These are phyloP conservation scores for Lophochroa leadbeateri DNA, from an alignment of 2,113 vertebrate species.

Conservation along the genomic window DNA sequence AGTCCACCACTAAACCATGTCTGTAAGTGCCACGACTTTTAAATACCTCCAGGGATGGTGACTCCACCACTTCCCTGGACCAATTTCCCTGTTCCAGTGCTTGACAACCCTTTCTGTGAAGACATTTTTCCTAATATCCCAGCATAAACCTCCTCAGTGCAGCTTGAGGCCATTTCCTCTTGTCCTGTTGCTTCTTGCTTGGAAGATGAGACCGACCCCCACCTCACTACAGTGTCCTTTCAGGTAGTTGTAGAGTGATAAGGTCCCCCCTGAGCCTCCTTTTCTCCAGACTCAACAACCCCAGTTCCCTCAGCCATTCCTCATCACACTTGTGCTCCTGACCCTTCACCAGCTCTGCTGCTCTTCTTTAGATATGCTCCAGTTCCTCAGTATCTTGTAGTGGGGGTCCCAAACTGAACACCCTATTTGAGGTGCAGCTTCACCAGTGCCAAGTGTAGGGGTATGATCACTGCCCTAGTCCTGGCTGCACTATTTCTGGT, in stretches of 20 bases:
- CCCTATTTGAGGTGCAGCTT: neutral
- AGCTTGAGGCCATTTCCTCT: fast-evolving
- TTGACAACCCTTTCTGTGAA: neutral
- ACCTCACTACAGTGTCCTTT: neutral
- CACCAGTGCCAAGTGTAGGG: neutral
- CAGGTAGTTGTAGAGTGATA: fast-evolving
- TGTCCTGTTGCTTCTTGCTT: neutral
- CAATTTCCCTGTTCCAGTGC: neutral
- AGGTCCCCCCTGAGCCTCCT: neutral
- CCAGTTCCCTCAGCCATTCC: neutral
- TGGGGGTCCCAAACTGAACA: neutral
- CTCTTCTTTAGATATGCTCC: neutral
- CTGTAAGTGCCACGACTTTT: neutral
- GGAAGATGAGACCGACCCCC: neutral
- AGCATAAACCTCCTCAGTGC: neutral
- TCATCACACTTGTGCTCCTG: neutral
- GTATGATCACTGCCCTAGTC: fast-evolving
- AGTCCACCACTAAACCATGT: neutral
- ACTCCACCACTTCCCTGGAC: neutral
- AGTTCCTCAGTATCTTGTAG: neutral
- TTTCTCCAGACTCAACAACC: neutral
- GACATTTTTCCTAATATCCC: neutral
- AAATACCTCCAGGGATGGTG: neutral
- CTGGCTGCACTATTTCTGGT: fast-evolving
- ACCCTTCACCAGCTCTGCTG: neutral